Base-by-base conservation (phyloP, 2,888 invertebrate genomes). In the Ormyrus nitidulus region DNA sequence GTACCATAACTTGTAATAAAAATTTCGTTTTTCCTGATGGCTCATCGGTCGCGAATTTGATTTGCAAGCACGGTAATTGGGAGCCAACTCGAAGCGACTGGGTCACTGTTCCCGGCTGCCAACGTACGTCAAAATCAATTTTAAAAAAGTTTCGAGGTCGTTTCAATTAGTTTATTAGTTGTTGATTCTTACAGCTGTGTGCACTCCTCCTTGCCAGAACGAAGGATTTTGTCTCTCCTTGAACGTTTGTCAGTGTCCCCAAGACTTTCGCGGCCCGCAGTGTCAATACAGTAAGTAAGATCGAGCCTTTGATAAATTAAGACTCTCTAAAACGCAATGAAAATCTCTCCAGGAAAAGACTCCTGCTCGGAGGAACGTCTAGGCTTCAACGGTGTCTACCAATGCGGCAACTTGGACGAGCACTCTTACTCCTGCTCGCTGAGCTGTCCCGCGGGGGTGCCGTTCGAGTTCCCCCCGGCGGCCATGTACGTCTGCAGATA, bases 181-280 rank as follows among this genome's bases (percentile, higher is more conserved):
- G 7, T 11, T 62, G 11, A 58, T 34, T 34, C 4, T 34, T 90
- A 48, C 87, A 93, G 93, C 95, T 5, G 92, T 92, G 44, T 95
- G 95, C 84, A 89, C 92, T 72, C 96, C 96, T 0, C 92, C 94
- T 0, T 98, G 97, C 86, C 88, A 92, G 80, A 96, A 97, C 87
- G 96, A 95, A 0, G 97, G 97, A 0, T 92, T 93, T n/a, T 98
- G 97, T 88, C 91, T 96, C 0, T 92, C 95, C 0, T 92, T 94
- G 9, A 95, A 97, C 87, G 92, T 93, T 2, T 98, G 97, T 84
- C 94, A 95, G 84, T 98, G 97, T 87, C 94, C 96, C 0, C 92
- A 93, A 82, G 93, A 93, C 2, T 95, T 92, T 85, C 92, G 93
- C 81, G 95, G 95, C n/a, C 92, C 94, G 0, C 93, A 94, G 85